A percentile compares a stretch with the other conserved stretches of the same genome.
Evolutionary conservation across 2,888 invertebrate species (phyloP).

Genomic region (Chrysina gloriosa): DNA sequence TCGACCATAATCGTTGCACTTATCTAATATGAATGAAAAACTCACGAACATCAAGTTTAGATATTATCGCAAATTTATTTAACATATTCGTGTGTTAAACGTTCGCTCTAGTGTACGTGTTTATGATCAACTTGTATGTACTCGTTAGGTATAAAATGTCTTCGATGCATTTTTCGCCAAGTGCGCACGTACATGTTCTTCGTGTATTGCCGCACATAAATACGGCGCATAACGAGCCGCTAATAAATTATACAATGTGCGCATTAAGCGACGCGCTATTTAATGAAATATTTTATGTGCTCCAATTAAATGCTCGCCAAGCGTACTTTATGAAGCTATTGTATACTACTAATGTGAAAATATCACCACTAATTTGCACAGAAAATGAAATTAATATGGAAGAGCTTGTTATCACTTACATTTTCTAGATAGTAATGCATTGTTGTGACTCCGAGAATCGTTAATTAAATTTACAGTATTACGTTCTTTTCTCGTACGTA

Average conservation of each 20-base stretch:
- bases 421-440: background rate
- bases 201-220: slow-evolving; percentile 31
- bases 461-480: background rate
- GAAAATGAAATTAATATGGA: slow-evolving; percentile 21
- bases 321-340: slow-evolving; percentile 39
- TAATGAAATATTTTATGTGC: slow-evolving; percentile 41
- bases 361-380: slow-evolving; percentile 35
- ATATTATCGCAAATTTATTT: slow-evolving; percentile 49
- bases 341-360: slow-evolving; percentile 42
- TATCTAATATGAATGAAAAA: slow-evolving; percentile 27
- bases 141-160: slow-evolving; percentile 14
- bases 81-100: slow-evolving; percentile 40
- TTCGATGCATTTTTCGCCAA: slow-evolving; percentile 26
- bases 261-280: slow-evolving; percentile 28
- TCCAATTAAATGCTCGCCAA: slow-evolving; percentile 39
- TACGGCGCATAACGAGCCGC: slow-evolving; percentile 26
- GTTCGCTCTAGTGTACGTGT: slow-evolving; percentile 24
- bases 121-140: slow-evolving; percentile 30
- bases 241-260: slow-evolving; percentile 36
- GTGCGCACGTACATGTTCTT: slow-evolving; percentile 12
- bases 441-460: background rate
- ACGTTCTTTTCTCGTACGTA: background rate
- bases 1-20: slow-evolving; percentile 17
- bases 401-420: background rate
- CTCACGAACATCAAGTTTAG: slow-evolving; percentile 42